These are phyloP conservation scores for Seriola rivoliana DNA, from an alignment of 2,113 vertebrate species.

Conservation along the genomic window DNA sequence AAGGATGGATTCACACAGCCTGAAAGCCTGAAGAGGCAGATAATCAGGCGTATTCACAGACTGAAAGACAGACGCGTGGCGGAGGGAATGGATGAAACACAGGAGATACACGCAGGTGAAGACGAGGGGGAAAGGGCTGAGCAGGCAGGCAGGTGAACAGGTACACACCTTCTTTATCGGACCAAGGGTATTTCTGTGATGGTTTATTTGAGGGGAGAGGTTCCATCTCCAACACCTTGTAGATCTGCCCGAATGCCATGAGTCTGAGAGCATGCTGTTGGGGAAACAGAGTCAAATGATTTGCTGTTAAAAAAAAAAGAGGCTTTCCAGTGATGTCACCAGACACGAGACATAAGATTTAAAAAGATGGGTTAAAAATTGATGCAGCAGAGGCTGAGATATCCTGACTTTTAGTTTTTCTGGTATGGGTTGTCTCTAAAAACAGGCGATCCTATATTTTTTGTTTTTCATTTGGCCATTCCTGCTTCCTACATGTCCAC, in stretches of 20 bases:
- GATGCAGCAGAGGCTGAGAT: neutral
- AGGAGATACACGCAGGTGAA: neutral
- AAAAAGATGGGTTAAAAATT: neutral
- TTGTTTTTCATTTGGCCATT: no score
- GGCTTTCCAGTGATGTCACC: no score
- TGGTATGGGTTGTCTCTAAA: no score
- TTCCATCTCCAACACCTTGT: constrained; percentile 99
- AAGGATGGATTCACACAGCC: constrained; percentile 5
- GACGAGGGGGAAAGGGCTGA: neutral
- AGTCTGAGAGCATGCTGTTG: constrained; percentile 93
- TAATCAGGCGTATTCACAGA: neutral
- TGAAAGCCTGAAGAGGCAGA: constrained; percentile 19
- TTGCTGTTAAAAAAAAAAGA: no score
- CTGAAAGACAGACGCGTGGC: neutral
- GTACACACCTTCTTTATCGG: constrained; percentile 94
- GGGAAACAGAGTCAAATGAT: no score
- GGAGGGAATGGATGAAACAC: constrained; percentile 8
- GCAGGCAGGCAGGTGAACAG: neutral
- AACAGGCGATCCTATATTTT: no score
- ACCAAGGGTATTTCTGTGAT: constrained; percentile 97
- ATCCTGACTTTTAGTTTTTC: no score
- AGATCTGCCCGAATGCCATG: constrained; percentile 98
- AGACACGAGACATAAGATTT: no score
- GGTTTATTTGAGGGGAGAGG: constrained; percentile 97
- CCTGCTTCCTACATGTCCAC: no score